These are phyloP conservation scores for Parnassius orleans DNA, from an alignment of 2,888 invertebrate species.

Conservation along the genomic window DNA sequence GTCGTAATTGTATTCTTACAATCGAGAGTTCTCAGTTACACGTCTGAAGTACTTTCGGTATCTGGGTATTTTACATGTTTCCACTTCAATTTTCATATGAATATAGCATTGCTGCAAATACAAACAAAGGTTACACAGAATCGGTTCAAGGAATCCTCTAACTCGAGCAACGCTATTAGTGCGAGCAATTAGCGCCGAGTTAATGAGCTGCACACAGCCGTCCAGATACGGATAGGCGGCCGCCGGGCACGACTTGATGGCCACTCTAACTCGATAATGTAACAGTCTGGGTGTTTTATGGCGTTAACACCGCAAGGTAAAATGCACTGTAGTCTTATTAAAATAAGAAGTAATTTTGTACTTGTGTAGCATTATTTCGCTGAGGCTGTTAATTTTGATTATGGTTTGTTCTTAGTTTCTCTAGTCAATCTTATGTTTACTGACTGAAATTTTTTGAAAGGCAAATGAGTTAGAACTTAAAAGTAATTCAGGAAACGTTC, in stretches of 20 bases:
- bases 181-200: constrained; percentile 28
- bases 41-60: no score
- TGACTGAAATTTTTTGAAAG: no score
- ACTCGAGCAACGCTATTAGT: constrained; percentile 67
- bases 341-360: not conserved
- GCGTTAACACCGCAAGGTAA: constrained; percentile 43
- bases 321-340: not conserved
- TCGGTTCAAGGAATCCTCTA: constrained; percentile 71
- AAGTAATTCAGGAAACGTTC: no score
- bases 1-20: no score
- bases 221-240: constrained; percentile 45
- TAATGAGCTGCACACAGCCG: constrained; percentile 33
- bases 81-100: not conserved
- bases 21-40: no score
- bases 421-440: not conserved
- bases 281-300: constrained; percentile 53
- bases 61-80: no score
- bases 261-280: constrained; percentile 54
- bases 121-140: constrained; percentile 41
- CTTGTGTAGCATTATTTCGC: not conserved
- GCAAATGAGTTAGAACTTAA: no score
- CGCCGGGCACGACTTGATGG: constrained; percentile 36
- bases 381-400: constrained; percentile 1
- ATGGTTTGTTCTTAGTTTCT: not conserved
- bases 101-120: constrained; percentile 5